phyloP scores from a whole-genome alignment of 2,888 invertebrate species.

The Lissonota sp. region DNA sequence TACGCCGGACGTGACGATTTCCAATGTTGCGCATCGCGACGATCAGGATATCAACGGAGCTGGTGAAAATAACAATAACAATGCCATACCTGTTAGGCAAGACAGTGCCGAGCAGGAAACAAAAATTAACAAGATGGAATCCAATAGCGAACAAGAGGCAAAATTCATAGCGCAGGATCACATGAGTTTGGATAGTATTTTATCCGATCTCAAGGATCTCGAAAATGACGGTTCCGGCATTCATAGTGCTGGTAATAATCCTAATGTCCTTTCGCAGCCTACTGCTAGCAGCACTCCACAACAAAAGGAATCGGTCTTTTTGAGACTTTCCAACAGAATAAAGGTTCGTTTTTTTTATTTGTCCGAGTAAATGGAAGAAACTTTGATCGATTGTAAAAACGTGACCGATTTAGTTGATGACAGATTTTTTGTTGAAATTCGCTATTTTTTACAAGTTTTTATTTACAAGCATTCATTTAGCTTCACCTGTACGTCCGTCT shows the following conservation, averaged over 20 bases:
- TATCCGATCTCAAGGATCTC: constrained; percentile 81
- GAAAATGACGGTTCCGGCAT: constrained; percentile 74
- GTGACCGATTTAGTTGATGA: no score
- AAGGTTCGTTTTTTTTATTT: constrained; percentile 87
- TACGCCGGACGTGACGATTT: constrained; percentile 29
- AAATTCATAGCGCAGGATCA: constrained; percentile 78
- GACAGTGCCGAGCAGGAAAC: constrained; percentile 62
- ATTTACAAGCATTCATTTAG: no score
- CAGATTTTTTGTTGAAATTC: no score
- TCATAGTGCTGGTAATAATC: constrained; percentile 79
- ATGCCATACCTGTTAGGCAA: constrained; percentile 41
- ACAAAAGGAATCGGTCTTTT: constrained; percentile 97
- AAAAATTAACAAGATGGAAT: constrained; percentile 34
- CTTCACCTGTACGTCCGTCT: no score
- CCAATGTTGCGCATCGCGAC: constrained; percentile 35
- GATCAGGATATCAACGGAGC: constrained; percentile 9
- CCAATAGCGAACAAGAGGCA: constrained; percentile 68
- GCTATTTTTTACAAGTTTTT: no score
- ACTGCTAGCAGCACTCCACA: constrained; percentile 80
- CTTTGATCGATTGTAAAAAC: no score
- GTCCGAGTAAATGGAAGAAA: no score
- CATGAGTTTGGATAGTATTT: constrained; percentile 78
- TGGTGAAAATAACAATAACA: constrained; percentile 24
- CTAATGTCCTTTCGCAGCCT: constrained; percentile 79
- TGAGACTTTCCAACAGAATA: constrained; percentile 97